Evolutionary conservation across 1,140 invertebrate genomes (phyloP).

Genomic region (Papilio polytes): DNA sequence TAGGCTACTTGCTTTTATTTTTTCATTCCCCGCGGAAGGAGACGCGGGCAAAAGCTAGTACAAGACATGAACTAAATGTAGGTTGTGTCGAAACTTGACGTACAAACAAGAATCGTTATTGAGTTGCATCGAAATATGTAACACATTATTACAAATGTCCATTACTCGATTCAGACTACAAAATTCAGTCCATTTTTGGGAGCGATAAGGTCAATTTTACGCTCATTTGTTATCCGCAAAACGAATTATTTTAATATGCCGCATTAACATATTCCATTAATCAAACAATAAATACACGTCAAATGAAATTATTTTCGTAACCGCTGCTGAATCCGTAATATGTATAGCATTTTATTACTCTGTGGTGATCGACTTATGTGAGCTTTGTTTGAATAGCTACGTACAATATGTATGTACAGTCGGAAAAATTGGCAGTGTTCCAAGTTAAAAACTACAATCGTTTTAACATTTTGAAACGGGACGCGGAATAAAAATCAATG

Average conservation of each 20-base stretch:
- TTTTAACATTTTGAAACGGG: too few species aligned
- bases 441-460: too few species aligned
- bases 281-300: constrained; percentile 19
- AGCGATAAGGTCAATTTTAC: not conserved
- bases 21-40: too few species aligned
- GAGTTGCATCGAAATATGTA: too few species aligned
- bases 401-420: not conserved
- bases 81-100: too few species aligned
- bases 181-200: not conserved
- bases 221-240: not conserved
- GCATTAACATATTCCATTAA: constrained; percentile 19
- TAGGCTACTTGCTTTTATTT: too few species aligned
- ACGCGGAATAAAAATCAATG: too few species aligned
- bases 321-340: not conserved
- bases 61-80: too few species aligned
- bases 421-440: too few species aligned
- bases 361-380: not conserved
- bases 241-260: not conserved
- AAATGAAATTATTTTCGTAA: constrained; percentile 9
- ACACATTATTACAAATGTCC: too few species aligned
- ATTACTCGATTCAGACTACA: not conserved
- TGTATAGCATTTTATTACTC: not conserved
- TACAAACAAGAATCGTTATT: too few species aligned
- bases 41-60: too few species aligned
- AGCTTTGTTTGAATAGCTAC: not conserved